These are phyloP conservation scores for Agrypnia vestita DNA, from an alignment of 1,140 invertebrate genomes.

Conservation along the genomic window DNA sequence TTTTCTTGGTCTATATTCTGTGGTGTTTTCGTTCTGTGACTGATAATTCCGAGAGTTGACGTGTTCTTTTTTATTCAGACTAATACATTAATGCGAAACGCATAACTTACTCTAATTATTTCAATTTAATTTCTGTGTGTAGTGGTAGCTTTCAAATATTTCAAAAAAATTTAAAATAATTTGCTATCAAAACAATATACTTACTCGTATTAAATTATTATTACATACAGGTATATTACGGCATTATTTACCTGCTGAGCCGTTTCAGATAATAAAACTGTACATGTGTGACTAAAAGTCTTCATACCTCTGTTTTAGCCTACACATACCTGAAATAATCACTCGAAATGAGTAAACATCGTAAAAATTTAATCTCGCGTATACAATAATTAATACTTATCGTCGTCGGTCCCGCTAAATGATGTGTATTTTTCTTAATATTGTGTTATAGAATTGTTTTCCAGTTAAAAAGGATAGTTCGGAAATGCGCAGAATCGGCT, in stretches of 20 bases:
- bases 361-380: slow-evolving; percentile 22
- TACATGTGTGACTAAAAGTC: neutral
- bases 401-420: neutral
- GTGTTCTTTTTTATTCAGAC: slow-evolving; percentile 14
- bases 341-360: slow-evolving; percentile 14
- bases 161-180: neutral
- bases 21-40: slow-evolving; percentile 5
- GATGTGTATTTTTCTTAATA: neutral
- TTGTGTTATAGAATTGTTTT: neutral
- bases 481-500: neutral
- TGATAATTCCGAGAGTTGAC: slow-evolving; percentile 36
- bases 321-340: slow-evolving; percentile 11
- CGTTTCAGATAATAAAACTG: no score
- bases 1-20: no score
- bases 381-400: neutral
- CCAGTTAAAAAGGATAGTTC: neutral
- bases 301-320: neutral
- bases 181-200: neutral
- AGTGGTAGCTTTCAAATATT: neutral
- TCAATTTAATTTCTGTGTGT: no score
- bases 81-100: no score
- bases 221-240: no score
- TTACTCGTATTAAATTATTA: neutral
- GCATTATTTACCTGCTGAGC: no score
- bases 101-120: no score